Evolutionary conservation across 2,888 invertebrate species (phyloP), one percentile per base, ranked within the genome.

Genomic region (Tetanocera ferruginea): DNA sequence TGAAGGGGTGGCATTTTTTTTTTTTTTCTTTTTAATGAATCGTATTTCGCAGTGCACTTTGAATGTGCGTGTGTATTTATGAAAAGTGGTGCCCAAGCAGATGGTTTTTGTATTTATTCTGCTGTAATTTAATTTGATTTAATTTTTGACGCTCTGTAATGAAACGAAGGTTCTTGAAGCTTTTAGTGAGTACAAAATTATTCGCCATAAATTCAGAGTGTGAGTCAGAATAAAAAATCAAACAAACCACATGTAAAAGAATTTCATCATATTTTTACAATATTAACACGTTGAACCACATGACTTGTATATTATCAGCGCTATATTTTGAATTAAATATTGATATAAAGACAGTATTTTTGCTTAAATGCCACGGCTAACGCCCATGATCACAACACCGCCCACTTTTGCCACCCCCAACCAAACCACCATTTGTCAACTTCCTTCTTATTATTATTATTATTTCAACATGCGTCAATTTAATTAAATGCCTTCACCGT

Each of bases 1-100:
- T 28, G 34, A 11, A 71, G 71, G 71, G 71, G n/a, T 71, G 71
- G 71, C n/a, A 55, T 71, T 52, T 69, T 51, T 8, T 43, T 11
- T 43, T 11, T 11, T 71, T 71, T 52, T 69, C 25, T 8, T 43
- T 11, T 43, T 11, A 43, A 43, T 43, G 11, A 43, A 14, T 43
- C 43, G 4, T 11, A 11, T 43, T 43, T 55, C 9, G 1, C 52
- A 49, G 14, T 52, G 4, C 1, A n/a, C 4, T 3, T 52, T 19
- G 19, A 17, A 5, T 55, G 23, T 8, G 5, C 2, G 23, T 55
- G 55, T 19, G 19, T 19, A 17, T 52, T 19, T 23, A 11, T 55
- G 8, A 9, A 55, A 55, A n/a, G 55, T n/a, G 17, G 1, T n/a
- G 55, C 23, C 23, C 11, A 43, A 14, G 43, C 43, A 43, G 55